Evolutionary conservation across 1,140 invertebrate genomes (phyloP).

Genomic region (Pristionchus pacificus): DNA sequence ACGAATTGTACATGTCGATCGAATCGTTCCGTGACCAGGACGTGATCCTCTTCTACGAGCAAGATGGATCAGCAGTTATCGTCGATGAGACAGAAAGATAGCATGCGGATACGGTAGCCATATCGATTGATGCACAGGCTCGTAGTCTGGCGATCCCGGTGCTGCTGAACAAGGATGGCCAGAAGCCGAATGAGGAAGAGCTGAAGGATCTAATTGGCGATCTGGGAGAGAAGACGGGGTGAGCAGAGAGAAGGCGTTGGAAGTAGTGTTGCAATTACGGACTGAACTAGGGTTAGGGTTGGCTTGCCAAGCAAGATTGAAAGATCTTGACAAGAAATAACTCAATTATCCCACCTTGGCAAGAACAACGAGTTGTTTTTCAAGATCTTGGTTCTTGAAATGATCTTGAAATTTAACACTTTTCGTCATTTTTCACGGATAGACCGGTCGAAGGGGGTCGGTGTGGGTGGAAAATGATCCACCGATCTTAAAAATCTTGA

Average conservation of each 20-base stretch:
- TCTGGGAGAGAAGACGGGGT: slow-evolving; percentile 20
- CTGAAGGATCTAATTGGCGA: slow-evolving; percentile 43
- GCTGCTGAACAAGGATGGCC: slow-evolving; percentile 40
- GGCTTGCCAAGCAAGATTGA: no score
- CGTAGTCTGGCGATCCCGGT: slow-evolving; percentile 37
- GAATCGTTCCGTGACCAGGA: slow-evolving; percentile 87
- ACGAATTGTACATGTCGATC: slow-evolving; percentile 96
- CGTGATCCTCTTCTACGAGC: slow-evolving; percentile 92
- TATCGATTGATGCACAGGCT: slow-evolving; percentile 67
- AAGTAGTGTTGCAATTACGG: background rate
- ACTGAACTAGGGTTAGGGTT: background rate
- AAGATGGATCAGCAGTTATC: no score
- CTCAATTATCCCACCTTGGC: no score
- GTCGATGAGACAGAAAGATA: no score
- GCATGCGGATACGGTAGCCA: slow-evolving; percentile 95
- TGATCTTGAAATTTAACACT: no score
- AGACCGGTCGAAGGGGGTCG: no score
- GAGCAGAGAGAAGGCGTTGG: background rate
- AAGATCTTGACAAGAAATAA: background rate
- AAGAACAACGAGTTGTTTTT: no score
- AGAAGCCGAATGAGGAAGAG: slow-evolving; percentile 36
- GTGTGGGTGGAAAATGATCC: no score
- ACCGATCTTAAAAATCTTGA: background rate
- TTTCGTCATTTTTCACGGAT: no score
- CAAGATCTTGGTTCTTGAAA: no score